A percentile compares a stretch with the other conserved stretches of the same genome.
These are phyloP conservation scores for Eledone cirrhosa DNA, from an alignment of 2,888 invertebrate genomes.

Conservation along the genomic window DNA sequence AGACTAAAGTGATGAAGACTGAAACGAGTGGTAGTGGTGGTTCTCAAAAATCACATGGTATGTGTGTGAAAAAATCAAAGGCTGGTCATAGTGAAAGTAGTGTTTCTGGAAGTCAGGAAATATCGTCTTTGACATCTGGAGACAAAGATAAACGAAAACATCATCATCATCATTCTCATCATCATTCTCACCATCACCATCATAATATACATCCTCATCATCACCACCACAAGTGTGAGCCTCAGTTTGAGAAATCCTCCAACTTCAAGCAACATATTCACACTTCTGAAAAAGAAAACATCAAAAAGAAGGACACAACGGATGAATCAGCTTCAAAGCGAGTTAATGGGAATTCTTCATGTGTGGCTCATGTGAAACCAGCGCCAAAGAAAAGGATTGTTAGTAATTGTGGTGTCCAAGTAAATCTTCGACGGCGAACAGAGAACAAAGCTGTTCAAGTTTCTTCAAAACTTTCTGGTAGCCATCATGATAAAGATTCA, in stretches of 20 bases:
- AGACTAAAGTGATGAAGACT: neutral
- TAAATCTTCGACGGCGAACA: constrained; percentile 47
- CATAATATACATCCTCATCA: constrained; percentile 33
- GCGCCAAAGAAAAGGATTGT: constrained; percentile 41
- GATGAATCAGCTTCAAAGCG: constrained; percentile 8
- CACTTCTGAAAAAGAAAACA: constrained; percentile 27
- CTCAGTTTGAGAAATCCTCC: constrained; percentile 13
- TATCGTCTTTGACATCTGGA: neutral
- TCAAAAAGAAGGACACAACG: constrained; percentile 9
- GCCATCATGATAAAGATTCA: constrained; percentile 24
- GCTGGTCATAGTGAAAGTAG: constrained; percentile 18
- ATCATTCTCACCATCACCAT: constrained; percentile 37
- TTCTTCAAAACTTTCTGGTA: constrained; percentile 30
- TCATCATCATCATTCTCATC: constrained; percentile 41
- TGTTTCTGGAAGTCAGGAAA: constrained; percentile 31
- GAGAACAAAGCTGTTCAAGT: constrained; percentile 51
- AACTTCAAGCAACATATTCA: constrained; percentile 8
- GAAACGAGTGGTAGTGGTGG: neutral
- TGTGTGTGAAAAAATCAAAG: constrained; percentile 22
- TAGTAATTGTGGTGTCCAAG: constrained; percentile 56
- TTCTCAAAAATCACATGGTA: neutral
- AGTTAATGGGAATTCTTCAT: constrained; percentile 8
- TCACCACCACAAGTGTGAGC: constrained; percentile 32
- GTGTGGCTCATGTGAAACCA: constrained; percentile 32
- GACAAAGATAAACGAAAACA: constrained; percentile 33